A percentile compares a stretch with the other conserved stretches of the same genome.
These are phyloP conservation scores for Dolichoris vasculosae DNA, from an alignment of 1,140 invertebrate species.

Conservation along the genomic window DNA sequence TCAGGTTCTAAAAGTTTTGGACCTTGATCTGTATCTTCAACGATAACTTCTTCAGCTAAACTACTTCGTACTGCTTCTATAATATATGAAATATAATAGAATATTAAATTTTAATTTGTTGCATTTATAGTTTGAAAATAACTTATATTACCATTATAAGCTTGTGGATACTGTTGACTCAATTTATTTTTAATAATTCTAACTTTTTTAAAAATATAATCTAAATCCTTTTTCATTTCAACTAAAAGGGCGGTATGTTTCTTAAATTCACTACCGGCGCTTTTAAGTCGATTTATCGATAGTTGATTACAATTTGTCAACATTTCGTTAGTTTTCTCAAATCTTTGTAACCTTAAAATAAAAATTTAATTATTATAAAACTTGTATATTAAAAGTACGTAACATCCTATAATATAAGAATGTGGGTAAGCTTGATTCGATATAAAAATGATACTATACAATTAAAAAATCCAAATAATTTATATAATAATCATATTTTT, in stretches of 20 bases:
- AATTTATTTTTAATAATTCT: slow-evolving; percentile 87
- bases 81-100: slow-evolving; percentile 37
- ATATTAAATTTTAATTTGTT: neutral
- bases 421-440: too few species aligned
- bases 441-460: too few species aligned
- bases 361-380: neutral
- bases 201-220: slow-evolving; percentile 86
- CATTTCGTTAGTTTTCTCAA: slow-evolving; percentile 99
- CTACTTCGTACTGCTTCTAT: slow-evolving; percentile 79
- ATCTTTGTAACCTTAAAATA: slow-evolving; percentile 87
- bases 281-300: slow-evolving; percentile 86
- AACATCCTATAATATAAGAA: too few species aligned
- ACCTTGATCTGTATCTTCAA: slow-evolving; percentile 65
- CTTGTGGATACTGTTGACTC: slow-evolving; percentile 88
- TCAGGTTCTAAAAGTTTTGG: slow-evolving; percentile 66
- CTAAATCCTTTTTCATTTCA: slow-evolving; percentile 85
- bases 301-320: slow-evolving; percentile 94
- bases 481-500: too few species aligned
- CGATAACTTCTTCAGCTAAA: slow-evolving; percentile 77
- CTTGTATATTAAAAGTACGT: neutral
- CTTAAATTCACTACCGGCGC: slow-evolving; percentile 89
- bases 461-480: too few species aligned
- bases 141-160: slow-evolving; percentile 78
- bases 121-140: neutral
- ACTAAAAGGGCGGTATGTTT: slow-evolving; percentile 89